A percentile compares a stretch with the other conserved stretches of the same genome.
Evolutionary conservation across 2,888 invertebrate genomes (phyloP).

Genomic region (Phanerotoma sp.): DNA sequence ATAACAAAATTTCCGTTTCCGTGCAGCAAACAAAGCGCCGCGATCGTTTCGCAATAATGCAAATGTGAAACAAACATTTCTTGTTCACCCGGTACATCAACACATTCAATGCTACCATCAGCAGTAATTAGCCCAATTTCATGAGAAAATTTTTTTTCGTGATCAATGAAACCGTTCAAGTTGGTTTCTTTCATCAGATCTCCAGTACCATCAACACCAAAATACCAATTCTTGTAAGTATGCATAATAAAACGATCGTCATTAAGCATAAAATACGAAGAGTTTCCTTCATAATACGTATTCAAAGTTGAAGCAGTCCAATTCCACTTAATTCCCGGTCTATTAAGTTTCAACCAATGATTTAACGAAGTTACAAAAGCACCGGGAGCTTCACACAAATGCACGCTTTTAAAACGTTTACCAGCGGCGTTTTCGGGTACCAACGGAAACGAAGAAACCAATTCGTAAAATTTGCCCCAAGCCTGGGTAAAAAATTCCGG

Average conservation of each 20-base stretch:
- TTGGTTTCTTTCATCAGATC: constrained; percentile 75
- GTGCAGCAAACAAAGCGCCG: constrained; percentile 72
- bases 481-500: constrained; percentile 86
- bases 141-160: constrained; percentile 58
- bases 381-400: constrained; percentile 97
- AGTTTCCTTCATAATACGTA: constrained; percentile 90
- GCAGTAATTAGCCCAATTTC: constrained; percentile 77
- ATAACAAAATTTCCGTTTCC: constrained; percentile 76
- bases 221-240: constrained; percentile 81
- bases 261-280: constrained; percentile 68
- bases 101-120: constrained; percentile 92
- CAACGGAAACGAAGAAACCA: constrained; percentile 65
- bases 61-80: constrained; percentile 77
- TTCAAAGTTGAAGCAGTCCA: constrained; percentile 89
- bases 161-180: constrained; percentile 64
- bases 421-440: constrained; percentile 58
- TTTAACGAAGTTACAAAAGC: constrained; percentile 91
- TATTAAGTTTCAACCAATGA: constrained; percentile 71
- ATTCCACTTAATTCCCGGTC: constrained; percentile 68
- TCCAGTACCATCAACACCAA: constrained; percentile 84
- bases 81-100: constrained; percentile 81
- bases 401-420: constrained; percentile 63
- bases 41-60: constrained; percentile 80
- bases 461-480: constrained; percentile 94
- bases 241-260: constrained; percentile 84